phyloP scores from a whole-genome alignment of 2,888 invertebrate species.

The Aspidiotus destructor region DNA sequence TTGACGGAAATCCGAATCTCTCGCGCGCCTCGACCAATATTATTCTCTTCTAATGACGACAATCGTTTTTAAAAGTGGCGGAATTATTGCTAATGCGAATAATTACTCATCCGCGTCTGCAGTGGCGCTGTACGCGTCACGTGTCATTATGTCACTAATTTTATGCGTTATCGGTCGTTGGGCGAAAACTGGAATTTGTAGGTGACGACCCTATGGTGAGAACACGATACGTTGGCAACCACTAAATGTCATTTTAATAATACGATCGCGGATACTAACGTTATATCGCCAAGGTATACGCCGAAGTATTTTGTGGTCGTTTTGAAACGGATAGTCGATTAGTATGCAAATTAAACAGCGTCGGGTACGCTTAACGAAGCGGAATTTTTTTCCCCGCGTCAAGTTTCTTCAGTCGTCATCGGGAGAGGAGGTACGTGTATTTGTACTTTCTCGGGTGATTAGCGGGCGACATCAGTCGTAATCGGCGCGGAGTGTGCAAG shows the following conservation, averaged over 20 bases:
- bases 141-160: too few species aligned
- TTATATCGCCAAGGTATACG: not conserved
- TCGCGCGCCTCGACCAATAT: not conserved
- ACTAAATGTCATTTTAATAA: conserved; percentile 1
- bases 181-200: conserved; percentile 2
- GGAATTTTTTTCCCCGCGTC: not conserved
- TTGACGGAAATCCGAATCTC: not conserved
- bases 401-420: too few species aligned
- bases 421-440: too few species aligned
- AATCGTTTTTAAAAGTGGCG: too few species aligned
- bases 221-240: not conserved
- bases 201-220: not conserved
- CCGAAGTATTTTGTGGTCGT: not conserved
- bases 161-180: not conserved
- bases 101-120: too few species aligned
- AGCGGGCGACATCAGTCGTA: too few species aligned
- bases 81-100: too few species aligned
- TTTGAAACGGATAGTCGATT: not conserved
- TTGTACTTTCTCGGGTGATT: too few species aligned
- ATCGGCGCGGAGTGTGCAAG: too few species aligned
- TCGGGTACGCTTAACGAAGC: not conserved
- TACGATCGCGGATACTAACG: not conserved
- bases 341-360: not conserved
- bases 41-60: too few species aligned
- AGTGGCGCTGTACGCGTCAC: too few species aligned